Conservation (phyloP, 2,797 vertebrate genomes). For the Cetoscarus ocellatus region DNA sequence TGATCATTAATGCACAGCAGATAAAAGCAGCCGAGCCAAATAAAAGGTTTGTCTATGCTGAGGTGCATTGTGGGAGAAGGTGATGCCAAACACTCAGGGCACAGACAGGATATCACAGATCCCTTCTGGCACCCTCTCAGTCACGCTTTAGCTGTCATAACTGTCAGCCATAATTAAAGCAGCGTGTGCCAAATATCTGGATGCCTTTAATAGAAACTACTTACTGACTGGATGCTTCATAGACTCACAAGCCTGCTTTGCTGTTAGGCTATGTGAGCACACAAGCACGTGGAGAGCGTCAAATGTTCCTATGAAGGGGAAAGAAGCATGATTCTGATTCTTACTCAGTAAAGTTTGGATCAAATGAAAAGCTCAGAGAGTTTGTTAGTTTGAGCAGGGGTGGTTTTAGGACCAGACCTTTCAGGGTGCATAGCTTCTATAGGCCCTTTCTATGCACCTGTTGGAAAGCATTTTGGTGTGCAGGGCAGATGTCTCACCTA, state of each 20-base stretch:
- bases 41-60: slow-evolving; percentile 33
- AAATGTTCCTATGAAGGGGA: neutral
- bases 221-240: slow-evolving; percentile 41
- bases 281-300: neutral
- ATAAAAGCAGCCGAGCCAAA: slow-evolving; percentile 39
- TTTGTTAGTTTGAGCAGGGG: neutral
- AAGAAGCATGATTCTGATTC: slow-evolving; percentile 2
- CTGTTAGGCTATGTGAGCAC: slow-evolving; percentile 32
- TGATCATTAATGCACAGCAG: slow-evolving; percentile 21
- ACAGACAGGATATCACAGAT: slow-evolving; percentile 55
- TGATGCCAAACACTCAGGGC: slow-evolving; percentile 55
- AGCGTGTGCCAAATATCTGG: slow-evolving; percentile 59
- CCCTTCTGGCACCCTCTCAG: slow-evolving; percentile 49
- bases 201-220: slow-evolving; percentile 59
- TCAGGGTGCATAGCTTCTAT: too few species aligned
- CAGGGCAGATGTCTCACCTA: too few species aligned
- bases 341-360: neutral
- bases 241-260: slow-evolving; percentile 18
- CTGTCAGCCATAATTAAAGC: slow-evolving; percentile 74
- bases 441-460: too few species aligned
- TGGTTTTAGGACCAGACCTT: too few species aligned
- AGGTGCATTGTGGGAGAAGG: slow-evolving; percentile 52
- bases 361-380: slow-evolving; percentile 2
- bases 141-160: slow-evolving; percentile 59
- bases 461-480: too few species aligned